A percentile compares a stretch with the other conserved stretches of the same genome.
phyloP scores from a whole-genome alignment of 2,888 invertebrate species.

The Brenthis ino region DNA sequence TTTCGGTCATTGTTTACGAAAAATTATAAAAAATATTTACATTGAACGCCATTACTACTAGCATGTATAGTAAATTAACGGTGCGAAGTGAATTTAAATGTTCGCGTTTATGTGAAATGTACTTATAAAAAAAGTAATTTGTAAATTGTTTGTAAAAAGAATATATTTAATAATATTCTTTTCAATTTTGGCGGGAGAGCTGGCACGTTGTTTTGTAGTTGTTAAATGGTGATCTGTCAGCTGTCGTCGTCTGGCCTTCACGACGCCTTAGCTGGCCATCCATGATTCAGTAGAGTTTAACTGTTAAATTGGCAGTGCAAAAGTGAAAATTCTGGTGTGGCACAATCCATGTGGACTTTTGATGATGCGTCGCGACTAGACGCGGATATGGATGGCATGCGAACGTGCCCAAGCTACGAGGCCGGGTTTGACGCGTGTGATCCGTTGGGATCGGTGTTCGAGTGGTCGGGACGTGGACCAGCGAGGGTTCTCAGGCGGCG shows the following conservation, averaged over 20 bases:
- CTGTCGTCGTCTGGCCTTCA: slow-evolving; percentile 70
- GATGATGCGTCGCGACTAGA: slow-evolving; percentile 71
- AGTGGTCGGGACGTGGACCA: slow-evolving; percentile 67
- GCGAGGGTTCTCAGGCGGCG: slow-evolving; percentile 74
- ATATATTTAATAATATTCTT: slow-evolving; percentile 48
- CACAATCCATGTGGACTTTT: slow-evolving; percentile 68
- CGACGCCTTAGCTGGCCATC: slow-evolving; percentile 58
- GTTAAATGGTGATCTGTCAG: slow-evolving; percentile 71
- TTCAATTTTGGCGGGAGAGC: slow-evolving; percentile 77
- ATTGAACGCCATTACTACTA: slow-evolving; percentile 46
- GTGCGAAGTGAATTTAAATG: slow-evolving; percentile 40
- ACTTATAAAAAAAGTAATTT: slow-evolving; percentile 15
- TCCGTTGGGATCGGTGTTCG: slow-evolving; percentile 68
- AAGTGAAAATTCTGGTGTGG: slow-evolving; percentile 62
- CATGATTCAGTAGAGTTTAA: slow-evolving; percentile 62
- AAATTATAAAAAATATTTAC: slow-evolving; percentile 29
- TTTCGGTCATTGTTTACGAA: slow-evolving; percentile 28
- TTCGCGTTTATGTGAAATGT: slow-evolving; percentile 11
- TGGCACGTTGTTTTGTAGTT: slow-evolving; percentile 61
- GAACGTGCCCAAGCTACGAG: slow-evolving; percentile 73
- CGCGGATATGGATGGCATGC: slow-evolving; percentile 76
- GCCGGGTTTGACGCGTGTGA: slow-evolving; percentile 76
- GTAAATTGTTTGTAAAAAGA: slow-evolving; percentile 56
- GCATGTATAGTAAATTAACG: slow-evolving; percentile 45
- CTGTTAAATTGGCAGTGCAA: slow-evolving; percentile 73